Base-by-base conservation (phyloP, 2,888 invertebrate genomes). In the Lucinisca nassula region DNA sequence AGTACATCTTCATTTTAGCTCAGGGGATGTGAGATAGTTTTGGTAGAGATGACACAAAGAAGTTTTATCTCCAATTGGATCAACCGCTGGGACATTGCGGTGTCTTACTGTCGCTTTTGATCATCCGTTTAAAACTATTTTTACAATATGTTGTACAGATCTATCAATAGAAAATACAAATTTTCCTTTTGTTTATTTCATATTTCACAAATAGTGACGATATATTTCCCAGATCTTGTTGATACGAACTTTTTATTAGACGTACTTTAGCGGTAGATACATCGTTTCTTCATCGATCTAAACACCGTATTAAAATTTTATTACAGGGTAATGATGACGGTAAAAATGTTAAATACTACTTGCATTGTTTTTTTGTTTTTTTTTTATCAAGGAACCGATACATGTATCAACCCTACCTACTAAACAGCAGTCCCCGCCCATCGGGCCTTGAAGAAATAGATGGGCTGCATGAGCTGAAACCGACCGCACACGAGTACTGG, bases 171-270 rank as follows among this genome's bases (percentile, higher is more conserved):
- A 67, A 67, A 67, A 32, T 67, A 67, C 67, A 67, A 67, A 67
- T 67, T 67, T 67, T 67, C 24, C 67, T 67, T 67, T 67, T 67
- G 67, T 67, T 67, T 30, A 21, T 67, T 67, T 67, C 67, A 67
- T 67, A 67, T 67, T 67, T 32, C 35, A 67, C 67, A 67, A 67
- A 30, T 17, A 12, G 67, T 35, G 35, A 67, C 32, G 67, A 67
- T 67, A 67, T 35, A 24, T 67, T 35, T 35, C 35, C 21, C 21
- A 67, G 67, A 67, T 67, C 17, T 17, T 8, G 17, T 1, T 35
- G 67, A 67, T 67, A 67, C 35, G 1, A 17, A 24, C n/a, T n/a
- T 67, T 67, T 67, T 67, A 67, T 67, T 67, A 35, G 67, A 67
- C 21, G 67, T 30, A 35, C 67, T 35, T 24, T 67, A 21, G 32